phyloP scores from a whole-genome alignment of 2,113 vertebrate genomes.

The Alouatta palliata region DNA sequence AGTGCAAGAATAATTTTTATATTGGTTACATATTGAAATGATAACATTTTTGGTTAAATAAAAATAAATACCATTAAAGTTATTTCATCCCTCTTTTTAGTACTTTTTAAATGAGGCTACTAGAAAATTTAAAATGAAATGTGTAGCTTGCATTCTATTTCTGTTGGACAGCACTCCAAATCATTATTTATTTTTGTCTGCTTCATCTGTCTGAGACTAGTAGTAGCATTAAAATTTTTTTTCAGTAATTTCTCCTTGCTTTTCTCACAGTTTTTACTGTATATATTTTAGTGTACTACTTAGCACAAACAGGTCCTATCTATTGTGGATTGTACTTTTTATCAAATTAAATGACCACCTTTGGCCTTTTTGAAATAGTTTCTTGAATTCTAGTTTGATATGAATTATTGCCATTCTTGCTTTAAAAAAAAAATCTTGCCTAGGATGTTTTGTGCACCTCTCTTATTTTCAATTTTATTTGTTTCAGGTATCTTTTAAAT shows the following conservation, averaged over 20 bases:
- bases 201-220: not conserved
- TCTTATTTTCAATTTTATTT: not conserved
- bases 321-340: not conserved
- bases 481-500: not conserved
- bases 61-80: not conserved
- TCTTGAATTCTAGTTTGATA: not conserved
- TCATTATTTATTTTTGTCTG: not conserved
- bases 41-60: not conserved
- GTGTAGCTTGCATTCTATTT: not conserved
- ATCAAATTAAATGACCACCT: not conserved
- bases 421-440: not conserved
- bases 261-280: not conserved
- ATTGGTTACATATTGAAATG: not conserved
- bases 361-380: not conserved
- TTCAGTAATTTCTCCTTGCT: not conserved
- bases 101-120: not conserved
- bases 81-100: not conserved
- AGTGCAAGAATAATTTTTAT: not conserved
- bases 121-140: not conserved
- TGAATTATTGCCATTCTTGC: not conserved
- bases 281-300: not conserved
- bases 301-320: not conserved
- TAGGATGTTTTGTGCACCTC: not conserved
- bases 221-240: not conserved
- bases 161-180: not conserved